Percentiles rank a stretch among this genome's conserved stretches.
These are phyloP conservation scores for Xylocopa sonorina DNA, from an alignment of 1,140 invertebrate genomes.

Conservation along the genomic window DNA sequence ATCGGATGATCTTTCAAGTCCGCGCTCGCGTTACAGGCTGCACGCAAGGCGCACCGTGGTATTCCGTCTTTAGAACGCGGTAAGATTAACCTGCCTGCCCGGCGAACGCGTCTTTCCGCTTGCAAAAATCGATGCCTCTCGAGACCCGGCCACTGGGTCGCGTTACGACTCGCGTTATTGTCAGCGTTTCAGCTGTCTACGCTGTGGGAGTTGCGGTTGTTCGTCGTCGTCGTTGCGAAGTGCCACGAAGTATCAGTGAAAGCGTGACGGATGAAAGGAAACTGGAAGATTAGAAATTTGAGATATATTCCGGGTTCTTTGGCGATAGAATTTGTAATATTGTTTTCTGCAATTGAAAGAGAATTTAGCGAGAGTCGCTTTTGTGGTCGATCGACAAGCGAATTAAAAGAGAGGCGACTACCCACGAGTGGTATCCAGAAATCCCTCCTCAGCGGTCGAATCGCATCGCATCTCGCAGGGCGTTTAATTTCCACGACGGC, in stretches of 20 bases:
- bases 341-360: too few species aligned
- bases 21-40: conserved; percentile 59
- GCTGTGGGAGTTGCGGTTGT: not conserved
- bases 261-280: too few species aligned
- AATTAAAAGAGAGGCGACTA: too few species aligned
- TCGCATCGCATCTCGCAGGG: not conserved
- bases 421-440: not conserved
- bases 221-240: not conserved
- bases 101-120: not conserved
- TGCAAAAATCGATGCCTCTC: not conserved
- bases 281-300: too few species aligned
- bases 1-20: conserved; percentile 64
- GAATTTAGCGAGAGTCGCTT: too few species aligned
- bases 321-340: too few species aligned
- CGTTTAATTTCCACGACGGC: conserved; percentile 6
- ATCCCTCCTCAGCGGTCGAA: not conserved
- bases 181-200: not conserved
- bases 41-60: conserved; percentile 47
- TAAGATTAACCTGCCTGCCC: conserved; percentile 51
- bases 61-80: conserved; percentile 51
- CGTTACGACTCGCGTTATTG: conserved; percentile 7
- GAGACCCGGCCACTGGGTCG: not conserved
- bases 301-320: too few species aligned
- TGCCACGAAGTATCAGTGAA: too few species aligned
- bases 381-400: too few species aligned